Conservation (phyloP, 2,888 invertebrate species). For the Nephrotoma guestfalica region DNA sequence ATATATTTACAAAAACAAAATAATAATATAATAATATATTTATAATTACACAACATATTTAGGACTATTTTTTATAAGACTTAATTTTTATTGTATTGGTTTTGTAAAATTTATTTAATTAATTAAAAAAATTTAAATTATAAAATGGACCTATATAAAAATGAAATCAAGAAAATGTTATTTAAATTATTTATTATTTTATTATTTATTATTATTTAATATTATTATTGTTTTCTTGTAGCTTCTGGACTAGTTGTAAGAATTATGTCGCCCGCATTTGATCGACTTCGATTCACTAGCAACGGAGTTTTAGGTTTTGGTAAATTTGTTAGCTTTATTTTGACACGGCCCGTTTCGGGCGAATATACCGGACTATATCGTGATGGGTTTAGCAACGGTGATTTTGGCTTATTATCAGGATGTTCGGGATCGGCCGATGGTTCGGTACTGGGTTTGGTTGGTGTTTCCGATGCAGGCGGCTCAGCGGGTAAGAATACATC, state of each 20-base stretch:
- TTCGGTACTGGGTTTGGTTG: conserved; percentile 30
- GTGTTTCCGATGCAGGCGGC: conserved; percentile 18
- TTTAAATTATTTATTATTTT: not conserved
- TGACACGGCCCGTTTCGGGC: conserved; percentile 61
- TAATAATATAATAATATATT: not conserved
- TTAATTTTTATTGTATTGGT: not conserved
- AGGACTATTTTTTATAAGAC: not conserved
- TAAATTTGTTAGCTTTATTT: conserved; percentile 60
- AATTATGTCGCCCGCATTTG: conserved; percentile 62
- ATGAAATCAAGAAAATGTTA: not conserved
- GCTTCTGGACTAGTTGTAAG: conserved; percentile 37
- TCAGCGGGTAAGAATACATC: conserved; percentile 21
- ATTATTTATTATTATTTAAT: not conserved
- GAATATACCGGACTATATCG: conserved; percentile 37
- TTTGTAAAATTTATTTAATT: not conserved
- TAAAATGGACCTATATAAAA: not conserved
- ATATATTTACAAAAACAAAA: not conserved
- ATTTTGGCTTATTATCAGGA: conserved; percentile 31
- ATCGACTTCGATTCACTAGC: conserved; percentile 59
- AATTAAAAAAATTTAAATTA: not conserved
- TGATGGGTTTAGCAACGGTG: conserved; percentile 31
- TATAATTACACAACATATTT: not conserved
- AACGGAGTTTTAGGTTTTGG: conserved; percentile 71
- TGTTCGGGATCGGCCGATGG: conserved; percentile 21
- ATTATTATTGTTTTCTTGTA: not conserved